A percentile compares a stretch with the other conserved stretches of the same genome.
These are phyloP conservation scores for Dendrophyllia cribrosa DNA, from an alignment of 64 coral and sea anemone genomes.

Conservation along the genomic window DNA sequence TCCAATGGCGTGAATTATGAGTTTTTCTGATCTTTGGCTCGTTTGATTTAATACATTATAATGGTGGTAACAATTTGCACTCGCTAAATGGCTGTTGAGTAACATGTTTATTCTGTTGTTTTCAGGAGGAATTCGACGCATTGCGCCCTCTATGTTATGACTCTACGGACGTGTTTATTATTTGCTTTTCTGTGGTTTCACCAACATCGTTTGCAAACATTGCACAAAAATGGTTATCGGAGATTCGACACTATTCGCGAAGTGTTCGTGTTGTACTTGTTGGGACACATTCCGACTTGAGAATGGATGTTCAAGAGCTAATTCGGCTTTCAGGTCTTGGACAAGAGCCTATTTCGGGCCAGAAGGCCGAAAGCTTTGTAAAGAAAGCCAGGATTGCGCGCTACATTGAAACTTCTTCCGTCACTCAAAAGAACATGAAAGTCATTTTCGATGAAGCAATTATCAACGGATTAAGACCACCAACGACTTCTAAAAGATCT, in stretches of 20 bases:
- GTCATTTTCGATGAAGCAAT: constrained; percentile 98
- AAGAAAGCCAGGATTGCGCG: constrained; percentile 88
- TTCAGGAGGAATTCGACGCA: constrained; percentile 95
- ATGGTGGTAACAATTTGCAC: constrained; percentile 11
- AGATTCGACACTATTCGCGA: constrained; percentile 76
- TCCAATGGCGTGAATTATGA: neutral
- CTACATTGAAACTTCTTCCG: constrained; percentile 94
- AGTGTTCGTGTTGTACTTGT: constrained; percentile 81
- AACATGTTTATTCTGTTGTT: constrained; percentile 29
- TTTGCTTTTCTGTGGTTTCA: constrained; percentile 96
- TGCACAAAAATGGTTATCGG: constrained; percentile 89
- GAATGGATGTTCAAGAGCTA: constrained; percentile 79
- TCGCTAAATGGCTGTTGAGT: neutral
- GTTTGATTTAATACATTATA: constrained; percentile 11
- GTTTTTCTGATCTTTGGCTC: neutral
- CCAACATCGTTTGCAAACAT: constrained; percentile 96
- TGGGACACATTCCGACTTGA: constrained; percentile 89
- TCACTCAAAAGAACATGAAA: constrained; percentile 97
- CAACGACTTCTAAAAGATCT: constrained; percentile 58
- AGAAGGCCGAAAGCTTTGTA: constrained; percentile 73
- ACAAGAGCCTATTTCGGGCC: constrained; percentile 57
- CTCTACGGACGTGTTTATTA: constrained; percentile 91
- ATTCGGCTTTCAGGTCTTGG: constrained; percentile 70
- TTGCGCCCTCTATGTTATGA: constrained; percentile 95
- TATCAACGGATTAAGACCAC: constrained; percentile 75